A percentile compares a stretch with the other conserved stretches of the same genome.
These are phyloP conservation scores for Zoanthus sociatus DNA, from an alignment of 92 coral and sea anemone genomes.

Conservation along the genomic window DNA sequence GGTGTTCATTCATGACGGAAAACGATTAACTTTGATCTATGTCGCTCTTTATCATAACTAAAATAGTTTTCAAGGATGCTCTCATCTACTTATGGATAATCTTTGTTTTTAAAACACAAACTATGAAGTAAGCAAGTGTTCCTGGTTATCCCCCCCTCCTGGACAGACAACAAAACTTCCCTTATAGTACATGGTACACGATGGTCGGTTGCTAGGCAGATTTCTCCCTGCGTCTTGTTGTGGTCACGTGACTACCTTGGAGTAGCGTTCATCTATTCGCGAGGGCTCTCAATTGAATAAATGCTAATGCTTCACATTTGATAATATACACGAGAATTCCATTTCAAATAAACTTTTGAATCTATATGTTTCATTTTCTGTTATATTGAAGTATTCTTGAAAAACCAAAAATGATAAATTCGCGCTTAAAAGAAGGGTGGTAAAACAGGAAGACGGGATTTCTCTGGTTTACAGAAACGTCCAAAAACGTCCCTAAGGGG, in stretches of 20 bases:
- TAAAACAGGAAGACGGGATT: slow-evolving; percentile 32
- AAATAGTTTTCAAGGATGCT: background rate
- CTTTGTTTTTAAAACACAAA: background rate
- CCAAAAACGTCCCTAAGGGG: slow-evolving; percentile 31
- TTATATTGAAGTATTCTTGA: background rate
- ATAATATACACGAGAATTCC: background rate
- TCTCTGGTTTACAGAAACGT: slow-evolving; percentile 19
- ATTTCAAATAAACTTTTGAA: background rate
- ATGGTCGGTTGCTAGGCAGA: slow-evolving; percentile 49
- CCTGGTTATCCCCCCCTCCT: background rate
- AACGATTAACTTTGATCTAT: background rate
- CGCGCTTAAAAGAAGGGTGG: slow-evolving; percentile 26
- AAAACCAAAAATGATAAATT: background rate
- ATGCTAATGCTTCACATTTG: background rate
- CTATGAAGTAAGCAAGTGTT: background rate
- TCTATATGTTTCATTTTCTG: background rate
- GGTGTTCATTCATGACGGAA: background rate
- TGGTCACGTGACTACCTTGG: slow-evolving; percentile 26
- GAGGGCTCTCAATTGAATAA: background rate
- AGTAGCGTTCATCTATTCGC: background rate
- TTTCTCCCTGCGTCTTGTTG: slow-evolving; percentile 42
- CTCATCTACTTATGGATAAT: background rate
- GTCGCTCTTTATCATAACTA: slow-evolving; percentile 1
- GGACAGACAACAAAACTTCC: background rate
- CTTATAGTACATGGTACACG: background rate